Percentiles rank a stretch among this genome's conserved stretches.
Conservation (phyloP, 23 tunicate genomes). For the Styela plicata region DNA sequence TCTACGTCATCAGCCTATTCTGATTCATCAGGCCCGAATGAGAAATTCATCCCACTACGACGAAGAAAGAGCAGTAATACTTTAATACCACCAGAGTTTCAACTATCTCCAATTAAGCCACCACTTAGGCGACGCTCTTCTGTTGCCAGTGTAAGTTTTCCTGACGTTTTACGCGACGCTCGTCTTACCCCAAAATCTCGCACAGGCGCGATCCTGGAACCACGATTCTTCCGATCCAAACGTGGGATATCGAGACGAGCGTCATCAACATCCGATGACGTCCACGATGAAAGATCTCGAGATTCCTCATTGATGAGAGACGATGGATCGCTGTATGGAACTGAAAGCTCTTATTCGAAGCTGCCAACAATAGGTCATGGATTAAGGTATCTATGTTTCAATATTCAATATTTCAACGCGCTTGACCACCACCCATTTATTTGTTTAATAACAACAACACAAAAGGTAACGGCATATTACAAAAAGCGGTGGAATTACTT, state of each 20-base stretch:
- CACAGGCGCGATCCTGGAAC: not conserved
- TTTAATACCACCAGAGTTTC: not conserved
- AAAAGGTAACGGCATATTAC: not conserved
- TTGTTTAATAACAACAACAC: not conserved
- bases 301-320: not conserved
- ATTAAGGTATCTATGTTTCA: not conserved
- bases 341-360: not conserved
- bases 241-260: not conserved
- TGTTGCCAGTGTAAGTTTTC: conserved; percentile 8
- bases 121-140: not conserved
- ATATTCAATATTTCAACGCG: not conserved
- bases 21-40: not conserved
- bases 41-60: not conserved
- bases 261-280: conserved; percentile 1
- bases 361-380: not conserved
- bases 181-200: not conserved
- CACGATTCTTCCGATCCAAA: not conserved
- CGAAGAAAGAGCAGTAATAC: conserved; percentile 1
- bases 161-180: not conserved
- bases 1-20: not conserved
- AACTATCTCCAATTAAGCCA: not conserved
- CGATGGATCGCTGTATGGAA: not conserved
- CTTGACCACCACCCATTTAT: not conserved
- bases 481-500: too few relatives aligned
- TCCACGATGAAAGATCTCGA: not conserved